These are phyloP conservation scores for Physocephala rufipes DNA, from an alignment of 2,888 invertebrate genomes.

Conservation along the genomic window DNA sequence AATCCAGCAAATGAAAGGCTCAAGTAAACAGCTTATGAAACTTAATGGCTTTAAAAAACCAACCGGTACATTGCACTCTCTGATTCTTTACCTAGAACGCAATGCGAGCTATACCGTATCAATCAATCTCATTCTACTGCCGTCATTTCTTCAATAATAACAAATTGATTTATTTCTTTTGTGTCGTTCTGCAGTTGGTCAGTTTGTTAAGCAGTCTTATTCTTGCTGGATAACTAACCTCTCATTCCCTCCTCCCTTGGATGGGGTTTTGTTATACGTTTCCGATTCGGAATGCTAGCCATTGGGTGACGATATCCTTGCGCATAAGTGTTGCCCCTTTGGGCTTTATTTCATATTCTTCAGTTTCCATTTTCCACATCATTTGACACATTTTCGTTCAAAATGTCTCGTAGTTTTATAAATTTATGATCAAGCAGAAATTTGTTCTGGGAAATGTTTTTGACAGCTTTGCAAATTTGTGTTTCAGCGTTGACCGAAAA, in stretches of 20 bases:
- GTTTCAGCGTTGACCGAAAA: conserved; percentile 9
- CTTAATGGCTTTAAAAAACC: no score
- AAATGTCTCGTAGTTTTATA: conserved; percentile 43
- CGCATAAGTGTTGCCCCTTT: conserved; percentile 12
- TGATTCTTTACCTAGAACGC: neutral
- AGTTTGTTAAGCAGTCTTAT: no score
- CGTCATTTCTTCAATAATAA: no score
- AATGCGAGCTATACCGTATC: neutral
- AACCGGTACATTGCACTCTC: no score
- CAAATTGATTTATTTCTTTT: neutral
- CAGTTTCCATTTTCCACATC: conserved; percentile 45
- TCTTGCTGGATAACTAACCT: no score
- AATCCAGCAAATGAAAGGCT: no score
- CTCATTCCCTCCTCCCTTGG: no score
- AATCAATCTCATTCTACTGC: no score
- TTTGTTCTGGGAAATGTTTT: conserved; percentile 38
- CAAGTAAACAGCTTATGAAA: no score
- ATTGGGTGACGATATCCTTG: no score
- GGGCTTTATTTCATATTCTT: conserved; percentile 6
- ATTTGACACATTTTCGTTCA: conserved; percentile 46
- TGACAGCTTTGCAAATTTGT: conserved; percentile 46
- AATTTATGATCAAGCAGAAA: conserved; percentile 46
- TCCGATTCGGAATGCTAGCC: conserved; percentile 31
- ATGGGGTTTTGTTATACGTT: neutral
- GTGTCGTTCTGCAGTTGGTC: no score